A percentile compares a stretch with the other conserved stretches of the same genome.
Conservation (phyloP, 2,797 vertebrate species). For the Leptatherina wallacei region DNA sequence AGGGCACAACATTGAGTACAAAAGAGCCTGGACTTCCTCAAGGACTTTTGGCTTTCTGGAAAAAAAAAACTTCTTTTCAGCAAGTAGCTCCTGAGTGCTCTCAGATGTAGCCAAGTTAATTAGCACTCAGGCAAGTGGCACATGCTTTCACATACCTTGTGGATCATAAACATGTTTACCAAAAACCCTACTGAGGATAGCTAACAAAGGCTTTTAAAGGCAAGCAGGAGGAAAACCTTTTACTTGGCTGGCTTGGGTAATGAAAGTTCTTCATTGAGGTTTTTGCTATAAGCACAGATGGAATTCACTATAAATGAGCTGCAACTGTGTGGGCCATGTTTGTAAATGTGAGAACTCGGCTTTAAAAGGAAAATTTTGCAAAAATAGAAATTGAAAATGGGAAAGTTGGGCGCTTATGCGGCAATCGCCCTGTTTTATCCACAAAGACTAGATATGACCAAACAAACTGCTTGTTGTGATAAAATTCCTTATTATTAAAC, state of each 20-base stretch:
- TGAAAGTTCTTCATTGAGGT: conserved; percentile 72
- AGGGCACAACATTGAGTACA: conserved; percentile 15
- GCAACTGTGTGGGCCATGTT: conserved; percentile 62
- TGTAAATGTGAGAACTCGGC: conserved; percentile 68
- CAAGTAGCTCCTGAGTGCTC: conserved; percentile 77
- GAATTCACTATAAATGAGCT: conserved; percentile 70
- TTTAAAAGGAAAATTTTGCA: conserved; percentile 45
- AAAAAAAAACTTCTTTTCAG: conserved; percentile 51
- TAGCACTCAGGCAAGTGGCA: conserved; percentile 73
- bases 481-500: conserved; percentile 32
- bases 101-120: conserved; percentile 82
- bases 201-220: conserved; percentile 74
- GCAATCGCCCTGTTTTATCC: conserved; percentile 38
- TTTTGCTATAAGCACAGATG: conserved; percentile 64
- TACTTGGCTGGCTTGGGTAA: conserved; percentile 52
- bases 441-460: conserved; percentile 37
- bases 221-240: conserved; percentile 61
- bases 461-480: conserved; percentile 34
- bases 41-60: conserved; percentile 63
- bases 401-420: conserved; percentile 35
- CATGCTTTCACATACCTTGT: conserved; percentile 75
- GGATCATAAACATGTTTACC: conserved; percentile 80
- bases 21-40: conserved; percentile 51
- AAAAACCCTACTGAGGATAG: conserved; percentile 65
- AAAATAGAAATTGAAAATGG: conserved; percentile 46